These are phyloP conservation scores for Nasonia vitripennis DNA, from an alignment of 1,140 invertebrate genomes.

Conservation along the genomic window DNA sequence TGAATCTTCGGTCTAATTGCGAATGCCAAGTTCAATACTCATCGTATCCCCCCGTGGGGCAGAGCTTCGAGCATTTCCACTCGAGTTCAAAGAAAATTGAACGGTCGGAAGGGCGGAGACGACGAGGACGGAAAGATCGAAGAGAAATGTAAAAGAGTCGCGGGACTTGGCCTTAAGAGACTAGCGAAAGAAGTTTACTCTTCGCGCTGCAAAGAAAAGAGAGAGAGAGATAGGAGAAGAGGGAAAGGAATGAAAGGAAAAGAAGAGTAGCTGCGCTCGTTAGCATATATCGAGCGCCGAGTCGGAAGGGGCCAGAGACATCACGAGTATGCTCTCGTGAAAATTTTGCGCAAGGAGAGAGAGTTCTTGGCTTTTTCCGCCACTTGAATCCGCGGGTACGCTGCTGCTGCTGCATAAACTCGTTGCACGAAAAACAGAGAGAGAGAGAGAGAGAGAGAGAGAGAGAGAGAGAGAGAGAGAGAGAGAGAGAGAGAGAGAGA, in stretches of 20 bases:
- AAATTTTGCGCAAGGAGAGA: constrained; percentile 6
- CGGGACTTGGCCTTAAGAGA: constrained; percentile 9
- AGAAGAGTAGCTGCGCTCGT: constrained; percentile 17
- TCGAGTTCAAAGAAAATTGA: neutral
- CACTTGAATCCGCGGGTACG: constrained; percentile 1
- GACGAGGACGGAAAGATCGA: neutral
- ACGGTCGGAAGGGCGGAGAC: neutral
- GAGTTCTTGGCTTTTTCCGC: constrained; percentile 29
- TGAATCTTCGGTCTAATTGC: too few species aligned
- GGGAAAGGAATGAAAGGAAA: neutral
- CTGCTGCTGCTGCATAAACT: neutral
- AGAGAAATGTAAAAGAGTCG: constrained; percentile 10
- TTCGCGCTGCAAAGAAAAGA: constrained; percentile 7
- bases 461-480: neutral
- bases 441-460: neutral
- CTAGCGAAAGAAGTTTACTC: constrained; percentile 16
- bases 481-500: neutral
- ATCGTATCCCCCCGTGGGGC: too few species aligned
- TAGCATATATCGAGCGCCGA: constrained; percentile 12
- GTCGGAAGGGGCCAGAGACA: neutral
- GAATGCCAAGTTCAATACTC: too few species aligned
- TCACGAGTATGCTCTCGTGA: constrained; percentile 5
- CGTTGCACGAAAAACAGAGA: neutral
- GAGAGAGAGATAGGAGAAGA: neutral
- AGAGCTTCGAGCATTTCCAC: too few species aligned